These are phyloP conservation scores for Monoplex corrugatus DNA, from an alignment of 2,888 invertebrate genomes.

Conservation along the genomic window DNA sequence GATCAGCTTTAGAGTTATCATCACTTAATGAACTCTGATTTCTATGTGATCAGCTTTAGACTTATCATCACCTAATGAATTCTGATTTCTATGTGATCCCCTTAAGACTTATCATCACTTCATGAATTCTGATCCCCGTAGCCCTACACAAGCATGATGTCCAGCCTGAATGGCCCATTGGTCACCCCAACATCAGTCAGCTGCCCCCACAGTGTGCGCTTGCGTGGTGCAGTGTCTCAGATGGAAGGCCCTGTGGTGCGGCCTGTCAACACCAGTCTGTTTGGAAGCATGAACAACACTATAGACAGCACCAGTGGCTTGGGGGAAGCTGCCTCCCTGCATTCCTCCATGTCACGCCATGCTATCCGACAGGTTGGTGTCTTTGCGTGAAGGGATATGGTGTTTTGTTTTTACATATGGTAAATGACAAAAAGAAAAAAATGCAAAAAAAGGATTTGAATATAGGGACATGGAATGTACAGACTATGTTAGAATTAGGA, in stretches of 20 bases:
- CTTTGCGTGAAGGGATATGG: no score
- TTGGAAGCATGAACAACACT: conserved; percentile 65
- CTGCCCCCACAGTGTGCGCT: conserved; percentile 52
- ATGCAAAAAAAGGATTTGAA: no score
- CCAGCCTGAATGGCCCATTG: conserved; percentile 65
- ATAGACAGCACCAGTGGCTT: conserved; percentile 51
- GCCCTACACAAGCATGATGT: conserved; percentile 68
- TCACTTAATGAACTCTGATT: no score
- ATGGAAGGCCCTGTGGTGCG: conserved; percentile 73
- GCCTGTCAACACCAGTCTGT: conserved; percentile 59
- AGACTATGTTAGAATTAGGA: no score
- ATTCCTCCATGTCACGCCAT: background rate
- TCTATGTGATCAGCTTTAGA: no score
- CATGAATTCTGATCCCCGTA: conserved; percentile 58
- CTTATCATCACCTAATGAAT: no score
- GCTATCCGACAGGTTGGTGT: conserved; percentile 60
- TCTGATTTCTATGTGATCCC: no score
- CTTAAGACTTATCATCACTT: no score
- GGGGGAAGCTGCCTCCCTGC: conserved; percentile 32
- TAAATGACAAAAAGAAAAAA: no score
- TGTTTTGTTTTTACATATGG: no score
- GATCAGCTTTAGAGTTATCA: no score
- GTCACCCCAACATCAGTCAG: conserved; percentile 52
- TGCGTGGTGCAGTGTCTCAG: conserved; percentile 76
- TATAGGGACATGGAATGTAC: no score